Conservation (phyloP, 2,113 vertebrate genomes). For the Otis tarda region DNA sequence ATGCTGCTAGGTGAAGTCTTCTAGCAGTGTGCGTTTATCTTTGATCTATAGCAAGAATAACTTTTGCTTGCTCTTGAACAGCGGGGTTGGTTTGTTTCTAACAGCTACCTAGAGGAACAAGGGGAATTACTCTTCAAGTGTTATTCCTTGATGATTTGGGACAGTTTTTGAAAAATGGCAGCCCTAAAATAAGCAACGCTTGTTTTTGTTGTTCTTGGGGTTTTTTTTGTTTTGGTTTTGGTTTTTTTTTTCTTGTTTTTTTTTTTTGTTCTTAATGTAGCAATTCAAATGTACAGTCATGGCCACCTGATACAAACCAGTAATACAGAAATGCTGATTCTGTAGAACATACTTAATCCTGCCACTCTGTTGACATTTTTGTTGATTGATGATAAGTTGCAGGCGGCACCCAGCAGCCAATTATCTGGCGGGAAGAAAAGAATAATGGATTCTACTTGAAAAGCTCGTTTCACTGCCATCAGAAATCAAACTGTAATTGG, state of each 20-base stretch:
- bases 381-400: constrained; percentile 65
- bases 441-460: constrained; percentile 61
- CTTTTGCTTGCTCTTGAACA: neutral
- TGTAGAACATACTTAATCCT: constrained; percentile 12
- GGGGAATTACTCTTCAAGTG: neutral
- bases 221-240: no score
- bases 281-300: neutral
- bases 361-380: constrained; percentile 56
- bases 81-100: neutral
- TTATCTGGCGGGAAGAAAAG: constrained; percentile 53
- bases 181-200: neutral
- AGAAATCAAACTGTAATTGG: constrained; percentile 61
- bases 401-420: constrained; percentile 62
- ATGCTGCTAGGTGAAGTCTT: neutral
- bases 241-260: no score
- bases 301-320: neutral
- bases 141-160: neutral
- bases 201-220: neutral
- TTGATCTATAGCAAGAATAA: neutral
- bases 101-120: neutral
- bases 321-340: constrained; percentile 26
- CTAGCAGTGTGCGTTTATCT: neutral
- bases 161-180: neutral
- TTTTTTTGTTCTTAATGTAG: neutral
- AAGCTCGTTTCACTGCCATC: constrained; percentile 63